Conservation (phyloP, 2,888 invertebrate species). For the Tupiocoris notatus region DNA sequence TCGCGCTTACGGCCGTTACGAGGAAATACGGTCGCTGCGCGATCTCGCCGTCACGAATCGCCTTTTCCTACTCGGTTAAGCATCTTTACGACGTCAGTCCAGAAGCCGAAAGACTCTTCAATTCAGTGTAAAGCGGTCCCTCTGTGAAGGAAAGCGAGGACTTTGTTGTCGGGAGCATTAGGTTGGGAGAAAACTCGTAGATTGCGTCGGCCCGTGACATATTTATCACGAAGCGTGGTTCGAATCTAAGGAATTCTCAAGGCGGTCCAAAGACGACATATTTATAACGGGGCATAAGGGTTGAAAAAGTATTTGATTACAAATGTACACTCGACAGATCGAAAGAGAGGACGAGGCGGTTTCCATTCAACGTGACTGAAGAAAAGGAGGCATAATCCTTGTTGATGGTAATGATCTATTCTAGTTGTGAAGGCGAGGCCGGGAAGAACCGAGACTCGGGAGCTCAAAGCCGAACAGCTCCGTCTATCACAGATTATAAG, state of each 20-base stretch:
- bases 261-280: conserved; percentile 10
- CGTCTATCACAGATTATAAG: neutral
- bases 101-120: no score
- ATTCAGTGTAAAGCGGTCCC: no score
- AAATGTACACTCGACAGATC: conserved; percentile 29
- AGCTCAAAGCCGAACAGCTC: neutral
- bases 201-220: neutral
- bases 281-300: conserved; percentile 21
- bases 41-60: no score
- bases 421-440: conserved; percentile 2
- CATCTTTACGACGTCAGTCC: no score
- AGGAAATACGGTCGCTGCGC: no score
- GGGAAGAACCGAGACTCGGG: no score
- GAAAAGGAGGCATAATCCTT: conserved; percentile 40
- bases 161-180: no score
- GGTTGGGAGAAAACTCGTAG: neutral
- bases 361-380: conserved; percentile 29
- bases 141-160: no score
- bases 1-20: no score
- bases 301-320: conserved; percentile 28
- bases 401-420: conserved; percentile 43
- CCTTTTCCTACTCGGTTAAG: no score
- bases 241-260: neutral
- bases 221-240: neutral
- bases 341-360: conserved; percentile 2